A percentile compares a stretch with the other conserved stretches of the same genome.
Conservation (phyloP, 2,113 vertebrate species). For the Gavialis gangeticus region DNA sequence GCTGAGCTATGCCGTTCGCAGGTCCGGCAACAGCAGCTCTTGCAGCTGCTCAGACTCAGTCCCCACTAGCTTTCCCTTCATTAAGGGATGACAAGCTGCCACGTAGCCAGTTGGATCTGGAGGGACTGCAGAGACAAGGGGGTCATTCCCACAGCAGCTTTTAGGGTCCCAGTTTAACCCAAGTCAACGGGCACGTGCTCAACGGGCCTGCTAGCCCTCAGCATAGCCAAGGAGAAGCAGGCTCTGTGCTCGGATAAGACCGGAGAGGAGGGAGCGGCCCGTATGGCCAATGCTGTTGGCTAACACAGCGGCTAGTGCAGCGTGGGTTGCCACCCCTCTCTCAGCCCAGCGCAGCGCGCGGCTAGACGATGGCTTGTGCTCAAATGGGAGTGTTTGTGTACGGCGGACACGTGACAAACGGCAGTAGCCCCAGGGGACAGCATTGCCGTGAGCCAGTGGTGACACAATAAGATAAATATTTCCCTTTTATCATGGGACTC, state of each 20-base stretch:
- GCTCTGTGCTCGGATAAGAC: neutral
- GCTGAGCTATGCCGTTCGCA: neutral
- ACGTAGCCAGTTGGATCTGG: neutral
- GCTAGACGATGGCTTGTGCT: too few species aligned
- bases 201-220: neutral
- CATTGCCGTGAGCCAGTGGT: neutral
- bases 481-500: neutral
- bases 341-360: neutral
- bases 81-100: neutral
- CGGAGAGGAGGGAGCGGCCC: neutral
- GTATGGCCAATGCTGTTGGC: neutral
- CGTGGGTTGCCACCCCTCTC: neutral
- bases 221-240: neutral
- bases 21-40: neutral
- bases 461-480: neutral
- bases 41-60: neutral
- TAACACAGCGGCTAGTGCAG: neutral
- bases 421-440: neutral
- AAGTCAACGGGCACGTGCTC: neutral
- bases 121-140: neutral
- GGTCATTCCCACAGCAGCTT: neutral
- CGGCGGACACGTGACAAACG: too few species aligned
- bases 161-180: neutral
- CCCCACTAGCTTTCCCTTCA: neutral
- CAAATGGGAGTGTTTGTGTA: too few species aligned